Evolutionary conservation across 2,888 invertebrate genomes (phyloP).

Genomic region (Crematogaster levior): DNA sequence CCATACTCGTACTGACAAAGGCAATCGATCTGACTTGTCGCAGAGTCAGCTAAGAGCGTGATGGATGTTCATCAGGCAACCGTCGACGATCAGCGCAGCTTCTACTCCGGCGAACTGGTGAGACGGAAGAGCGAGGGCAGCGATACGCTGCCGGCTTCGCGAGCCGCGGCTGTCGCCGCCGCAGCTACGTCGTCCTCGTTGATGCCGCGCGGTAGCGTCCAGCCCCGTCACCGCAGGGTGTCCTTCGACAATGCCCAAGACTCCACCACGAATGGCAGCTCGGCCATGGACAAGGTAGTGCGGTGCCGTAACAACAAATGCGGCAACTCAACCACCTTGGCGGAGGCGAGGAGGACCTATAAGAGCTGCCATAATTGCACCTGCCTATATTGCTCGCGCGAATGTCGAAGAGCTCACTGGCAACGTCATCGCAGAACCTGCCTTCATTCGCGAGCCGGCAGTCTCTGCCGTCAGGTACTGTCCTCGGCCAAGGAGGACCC

Average conservation of each 20-base stretch:
- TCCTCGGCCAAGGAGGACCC: conserved; percentile 93
- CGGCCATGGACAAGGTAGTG: conserved; percentile 87
- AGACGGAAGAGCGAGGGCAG: conserved; percentile 90
- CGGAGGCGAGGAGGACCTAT: conserved; percentile 93
- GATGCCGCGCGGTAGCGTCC: conserved; percentile 52
- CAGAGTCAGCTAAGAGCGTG: conserved; percentile 83
- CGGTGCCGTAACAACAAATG: conserved; percentile 94
- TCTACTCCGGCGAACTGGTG: conserved; percentile 82
- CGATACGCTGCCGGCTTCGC: conserved; percentile 84
- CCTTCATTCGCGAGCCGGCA: conserved; percentile 95
- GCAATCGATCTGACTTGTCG: conserved; percentile 58
- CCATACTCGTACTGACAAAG: conserved; percentile 9
- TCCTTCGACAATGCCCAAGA: conserved; percentile 87
- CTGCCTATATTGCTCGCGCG: conserved; percentile 96
- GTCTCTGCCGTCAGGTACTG: conserved; percentile 94
- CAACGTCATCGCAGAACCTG: conserved; percentile 96
- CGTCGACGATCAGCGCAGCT: conserved; percentile 72
- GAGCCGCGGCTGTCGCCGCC: background rate
- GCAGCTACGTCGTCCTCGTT: conserved; percentile 58
- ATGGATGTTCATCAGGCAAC: conserved; percentile 75
- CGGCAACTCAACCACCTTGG: conserved; percentile 89
- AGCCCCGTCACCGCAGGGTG: conserved; percentile 84
- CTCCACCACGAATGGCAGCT: conserved; percentile 75
- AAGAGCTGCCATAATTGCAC: conserved; percentile 98
- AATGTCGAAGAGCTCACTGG: conserved; percentile 97